These are phyloP conservation scores for Drosophila mayaguana DNA, from an alignment of 2,888 invertebrate species.

Conservation along the genomic window DNA sequence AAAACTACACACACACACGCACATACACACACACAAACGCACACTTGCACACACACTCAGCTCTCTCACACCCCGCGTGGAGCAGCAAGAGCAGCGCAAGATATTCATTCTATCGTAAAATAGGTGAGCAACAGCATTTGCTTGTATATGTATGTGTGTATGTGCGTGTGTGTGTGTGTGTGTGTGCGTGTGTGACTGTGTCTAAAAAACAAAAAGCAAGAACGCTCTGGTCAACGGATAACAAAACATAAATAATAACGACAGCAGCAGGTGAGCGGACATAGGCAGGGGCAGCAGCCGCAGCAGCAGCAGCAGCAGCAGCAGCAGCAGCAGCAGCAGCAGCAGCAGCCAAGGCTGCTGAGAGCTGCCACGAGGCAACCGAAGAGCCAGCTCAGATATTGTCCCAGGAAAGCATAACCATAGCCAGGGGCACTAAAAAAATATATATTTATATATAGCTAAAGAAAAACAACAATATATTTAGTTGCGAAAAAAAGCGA, in stretches of 20 bases:
- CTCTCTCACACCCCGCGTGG: constrained; percentile 10
- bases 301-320: not conserved
- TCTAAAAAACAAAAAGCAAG: constrained; percentile 68
- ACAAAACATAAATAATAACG: constrained; percentile 84
- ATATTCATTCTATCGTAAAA: constrained; percentile 81
- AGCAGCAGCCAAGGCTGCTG: constrained; percentile 48
- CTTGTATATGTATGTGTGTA: constrained; percentile 17
- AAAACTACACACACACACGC: constrained; percentile 56
- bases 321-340: too few relatives aligned
- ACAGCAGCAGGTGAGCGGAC: constrained; percentile 38
- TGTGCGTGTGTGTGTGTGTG: constrained; percentile 29
- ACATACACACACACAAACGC: constrained; percentile 16
- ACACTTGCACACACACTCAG: constrained; percentile 4
- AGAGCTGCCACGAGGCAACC: constrained; percentile 33
- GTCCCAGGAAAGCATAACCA: constrained; percentile 29
- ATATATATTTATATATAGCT: not conserved
- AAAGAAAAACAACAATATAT: not conserved
- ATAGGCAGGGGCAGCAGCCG: constrained; percentile 17
- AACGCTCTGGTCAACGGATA: constrained; percentile 81
- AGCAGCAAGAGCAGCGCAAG: constrained; percentile 45
- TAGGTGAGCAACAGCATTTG: constrained; percentile 68
- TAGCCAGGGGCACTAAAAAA: constrained; percentile 2
- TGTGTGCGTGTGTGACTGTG: constrained; percentile 35
- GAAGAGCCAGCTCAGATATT: constrained; percentile 31
- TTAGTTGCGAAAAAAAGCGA: constrained; percentile 7